Evolutionary conservation across 2,797 vertebrate species (phyloP).

Genomic region (Spheniscus humboldti): DNA sequence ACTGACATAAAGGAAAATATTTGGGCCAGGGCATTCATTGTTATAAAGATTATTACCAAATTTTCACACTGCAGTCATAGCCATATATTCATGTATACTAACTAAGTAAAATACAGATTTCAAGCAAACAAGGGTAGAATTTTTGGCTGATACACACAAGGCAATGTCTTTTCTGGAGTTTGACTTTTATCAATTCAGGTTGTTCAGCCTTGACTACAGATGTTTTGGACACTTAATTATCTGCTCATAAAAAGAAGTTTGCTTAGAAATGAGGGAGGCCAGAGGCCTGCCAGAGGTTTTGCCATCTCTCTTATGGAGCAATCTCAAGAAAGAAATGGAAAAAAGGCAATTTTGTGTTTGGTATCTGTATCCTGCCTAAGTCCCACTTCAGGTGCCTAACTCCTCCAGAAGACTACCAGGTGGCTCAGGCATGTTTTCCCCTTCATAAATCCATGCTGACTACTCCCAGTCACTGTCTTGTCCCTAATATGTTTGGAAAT

Average conservation of each 20-base stretch:
- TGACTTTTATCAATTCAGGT: background rate
- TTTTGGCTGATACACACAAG: background rate
- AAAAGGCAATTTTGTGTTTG: background rate
- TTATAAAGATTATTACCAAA: constrained; percentile 7
- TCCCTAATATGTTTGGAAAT: background rate
- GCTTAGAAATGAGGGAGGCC: background rate
- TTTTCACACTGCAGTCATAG: constrained; percentile 2
- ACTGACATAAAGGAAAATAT: constrained; percentile 31
- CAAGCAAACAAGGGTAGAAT: background rate
- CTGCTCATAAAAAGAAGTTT: background rate
- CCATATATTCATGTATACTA: background rate
- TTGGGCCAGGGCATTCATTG: background rate
- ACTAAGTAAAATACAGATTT: constrained; percentile 42
- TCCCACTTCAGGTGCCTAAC: background rate
- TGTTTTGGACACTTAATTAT: background rate
- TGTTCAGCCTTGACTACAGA: background rate
- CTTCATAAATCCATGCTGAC: background rate
- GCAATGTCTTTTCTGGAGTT: background rate
- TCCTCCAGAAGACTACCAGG: background rate
- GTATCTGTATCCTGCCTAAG: background rate
- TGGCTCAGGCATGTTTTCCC: background rate
- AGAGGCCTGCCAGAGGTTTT: background rate
- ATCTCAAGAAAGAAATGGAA: background rate
- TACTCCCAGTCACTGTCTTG: background rate
- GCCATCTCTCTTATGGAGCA: background rate